These are phyloP conservation scores for Amblyopsis hoosieri DNA, from an alignment of 2,797 vertebrate genomes.

Conservation along the genomic window DNA sequence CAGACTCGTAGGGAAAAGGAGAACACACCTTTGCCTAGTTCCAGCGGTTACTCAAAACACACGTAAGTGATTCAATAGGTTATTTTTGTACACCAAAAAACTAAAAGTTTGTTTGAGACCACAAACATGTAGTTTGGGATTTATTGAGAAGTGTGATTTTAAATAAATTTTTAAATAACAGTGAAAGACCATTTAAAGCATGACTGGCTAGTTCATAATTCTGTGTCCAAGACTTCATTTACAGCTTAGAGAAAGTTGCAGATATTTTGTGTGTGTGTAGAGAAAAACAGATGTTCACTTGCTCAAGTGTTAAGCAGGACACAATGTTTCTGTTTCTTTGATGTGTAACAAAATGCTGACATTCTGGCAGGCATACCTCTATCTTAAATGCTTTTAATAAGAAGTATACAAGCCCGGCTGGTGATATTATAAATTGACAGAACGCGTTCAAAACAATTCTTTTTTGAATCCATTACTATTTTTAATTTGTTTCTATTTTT, in stretches of 20 bases:
- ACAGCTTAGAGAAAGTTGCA: slow-evolving; percentile 4
- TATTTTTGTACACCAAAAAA: slow-evolving; percentile 11
- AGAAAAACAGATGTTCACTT: slow-evolving; percentile 33
- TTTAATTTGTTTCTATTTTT: slow-evolving; percentile 44
- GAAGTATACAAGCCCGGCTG: not conserved
- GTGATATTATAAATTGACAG: not conserved
- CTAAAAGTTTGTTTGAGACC: slow-evolving; percentile 29
- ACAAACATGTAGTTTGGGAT: slow-evolving; percentile 6
- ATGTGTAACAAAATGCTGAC: not conserved
- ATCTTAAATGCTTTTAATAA: too few relatives aligned
- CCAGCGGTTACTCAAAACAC: slow-evolving; percentile 79
- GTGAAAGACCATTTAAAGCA: slow-evolving; percentile 12
- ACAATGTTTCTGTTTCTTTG: not conserved
- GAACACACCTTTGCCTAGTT: slow-evolving; percentile 79
- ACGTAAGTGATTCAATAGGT: slow-evolving; percentile 83
- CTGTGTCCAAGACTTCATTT: slow-evolving; percentile 40
- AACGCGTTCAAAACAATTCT: slow-evolving; percentile 4
- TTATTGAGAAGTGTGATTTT: not conserved
- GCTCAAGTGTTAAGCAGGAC: slow-evolving; percentile 8
- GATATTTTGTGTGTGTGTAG: slow-evolving; percentile 30
- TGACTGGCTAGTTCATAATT: slow-evolving; percentile 26
- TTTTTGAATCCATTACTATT: not conserved
- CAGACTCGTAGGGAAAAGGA: slow-evolving; percentile 71
- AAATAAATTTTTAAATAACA: slow-evolving; percentile 13
- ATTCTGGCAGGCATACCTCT: too few relatives aligned